Percentiles rank a stretch among this genome's conserved stretches.
Conservation (phyloP, 2,888 invertebrate species). For the Plebejus anna region DNA sequence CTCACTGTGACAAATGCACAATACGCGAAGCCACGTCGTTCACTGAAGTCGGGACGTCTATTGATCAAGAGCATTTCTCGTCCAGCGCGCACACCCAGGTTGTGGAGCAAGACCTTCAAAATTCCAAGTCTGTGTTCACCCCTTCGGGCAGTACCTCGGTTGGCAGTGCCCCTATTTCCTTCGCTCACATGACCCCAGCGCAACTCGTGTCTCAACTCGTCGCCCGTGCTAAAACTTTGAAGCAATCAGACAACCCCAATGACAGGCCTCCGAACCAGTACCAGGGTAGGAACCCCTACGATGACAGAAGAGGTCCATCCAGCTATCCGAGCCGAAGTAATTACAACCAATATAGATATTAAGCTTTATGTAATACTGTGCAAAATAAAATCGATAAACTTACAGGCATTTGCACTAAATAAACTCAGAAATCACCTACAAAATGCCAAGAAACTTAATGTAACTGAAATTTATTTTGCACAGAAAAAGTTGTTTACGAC, state of each 20-base stretch:
- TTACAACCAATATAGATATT: conserved; percentile 27
- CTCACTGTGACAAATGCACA: conserved; percentile 65
- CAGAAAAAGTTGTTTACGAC: neutral
- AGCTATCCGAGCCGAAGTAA: conserved; percentile 25
- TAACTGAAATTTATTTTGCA: neutral
- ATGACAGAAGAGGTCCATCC: conserved; percentile 38
- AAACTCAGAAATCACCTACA: neutral
- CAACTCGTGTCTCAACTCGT: conserved; percentile 71
- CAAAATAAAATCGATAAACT: conserved; percentile 38
- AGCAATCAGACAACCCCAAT: conserved; percentile 49
- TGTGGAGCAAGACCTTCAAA: conserved; percentile 64
- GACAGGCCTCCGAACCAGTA: conserved; percentile 40
- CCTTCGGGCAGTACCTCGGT: conserved; percentile 59
- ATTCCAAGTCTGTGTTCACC: conserved; percentile 63
- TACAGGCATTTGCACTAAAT: neutral
- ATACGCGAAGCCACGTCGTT: conserved; percentile 57
- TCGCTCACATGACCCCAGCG: conserved; percentile 70
- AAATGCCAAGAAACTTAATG: neutral
- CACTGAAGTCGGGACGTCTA: conserved; percentile 47
- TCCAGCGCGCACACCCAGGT: conserved; percentile 66
- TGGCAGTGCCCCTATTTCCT: conserved; percentile 58
- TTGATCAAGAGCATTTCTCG: conserved; percentile 55
- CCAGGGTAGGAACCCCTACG: conserved; percentile 41
- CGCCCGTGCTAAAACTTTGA: conserved; percentile 68
- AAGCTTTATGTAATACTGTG: conserved; percentile 18